phyloP scores from a whole-genome alignment of 2,113 vertebrate species.

The Proteles cristata region DNA sequence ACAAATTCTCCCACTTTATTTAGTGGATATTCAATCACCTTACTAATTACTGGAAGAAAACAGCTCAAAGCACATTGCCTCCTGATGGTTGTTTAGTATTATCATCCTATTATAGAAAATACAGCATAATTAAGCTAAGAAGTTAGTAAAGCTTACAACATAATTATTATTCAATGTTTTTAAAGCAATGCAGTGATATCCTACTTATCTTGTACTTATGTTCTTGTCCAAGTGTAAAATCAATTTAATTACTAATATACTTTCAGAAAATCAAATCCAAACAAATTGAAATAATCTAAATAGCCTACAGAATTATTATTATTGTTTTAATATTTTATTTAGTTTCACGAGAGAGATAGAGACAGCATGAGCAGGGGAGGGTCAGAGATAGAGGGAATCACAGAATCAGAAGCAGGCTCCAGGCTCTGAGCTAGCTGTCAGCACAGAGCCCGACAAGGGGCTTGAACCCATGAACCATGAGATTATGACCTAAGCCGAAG shows the following conservation, averaged over 20 bases:
- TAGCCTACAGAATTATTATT: background rate
- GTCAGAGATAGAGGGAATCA: no score
- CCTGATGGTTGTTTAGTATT: background rate
- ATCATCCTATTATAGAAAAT: slow-evolving; percentile 39
- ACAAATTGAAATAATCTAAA: background rate
- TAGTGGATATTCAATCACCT: slow-evolving; percentile 68
- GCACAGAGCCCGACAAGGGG: no score
- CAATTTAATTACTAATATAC: background rate
- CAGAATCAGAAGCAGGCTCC: no score
- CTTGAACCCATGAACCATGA: no score
- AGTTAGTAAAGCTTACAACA: slow-evolving; percentile 54
- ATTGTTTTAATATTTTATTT: no score
- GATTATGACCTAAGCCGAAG: no score
- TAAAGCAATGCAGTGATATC: background rate
- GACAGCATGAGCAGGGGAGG: no score
- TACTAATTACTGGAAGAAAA: slow-evolving; percentile 68
- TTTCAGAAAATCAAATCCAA: slow-evolving; percentile 34
- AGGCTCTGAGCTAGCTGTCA: no score
- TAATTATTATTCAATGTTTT: slow-evolving; percentile 32
- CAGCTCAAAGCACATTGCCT: slow-evolving; percentile 34
- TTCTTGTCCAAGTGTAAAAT: slow-evolving; percentile 9
- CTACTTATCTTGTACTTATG: background rate
- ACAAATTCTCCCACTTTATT: slow-evolving; percentile 62
- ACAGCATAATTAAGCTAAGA: slow-evolving; percentile 32
- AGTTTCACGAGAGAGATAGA: no score